These are phyloP conservation scores for Drosophila arizonae DNA, from an alignment of 1,140 invertebrate species.

Conservation along the genomic window DNA sequence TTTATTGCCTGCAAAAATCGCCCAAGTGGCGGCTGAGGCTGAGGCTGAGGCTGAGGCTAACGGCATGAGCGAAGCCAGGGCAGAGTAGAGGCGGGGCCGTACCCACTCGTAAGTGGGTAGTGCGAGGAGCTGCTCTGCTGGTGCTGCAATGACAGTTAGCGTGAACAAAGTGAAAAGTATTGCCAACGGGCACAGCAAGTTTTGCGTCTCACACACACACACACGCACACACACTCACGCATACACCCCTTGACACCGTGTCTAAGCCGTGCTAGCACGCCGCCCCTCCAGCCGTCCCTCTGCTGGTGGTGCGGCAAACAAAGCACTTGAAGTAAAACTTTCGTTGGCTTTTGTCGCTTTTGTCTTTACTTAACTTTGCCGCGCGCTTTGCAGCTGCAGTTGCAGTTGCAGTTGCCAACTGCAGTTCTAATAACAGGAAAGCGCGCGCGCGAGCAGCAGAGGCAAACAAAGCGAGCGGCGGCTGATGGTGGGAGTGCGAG, in stretches of 20 bases:
- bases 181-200: conserved; percentile 64
- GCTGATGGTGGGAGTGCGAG: not conserved
- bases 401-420: conserved; percentile 69
- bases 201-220: conserved; percentile 34
- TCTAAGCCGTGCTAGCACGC: too few species aligned
- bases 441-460: not conserved
- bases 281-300: not conserved
- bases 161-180: conserved; percentile 79
- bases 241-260: not conserved
- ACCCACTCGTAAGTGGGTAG: not conserved
- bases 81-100: not conserved
- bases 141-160: conserved; percentile 68
- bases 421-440: conserved; percentile 52
- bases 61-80: not conserved
- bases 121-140: conserved; percentile 22
- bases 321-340: conserved; percentile 75
- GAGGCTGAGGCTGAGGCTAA: not conserved
- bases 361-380: conserved; percentile 70
- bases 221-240: conserved; percentile 10
- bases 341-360: conserved; percentile 73
- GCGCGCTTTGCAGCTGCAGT: conserved; percentile 38
- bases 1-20: conserved; percentile 65
- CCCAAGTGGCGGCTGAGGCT: conserved; percentile 15
- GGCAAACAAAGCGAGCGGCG: not conserved
- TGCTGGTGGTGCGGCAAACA: conserved; percentile 50